Percentiles rank a stretch among this genome's conserved stretches.
phyloP scores from a whole-genome alignment of 2,888 invertebrate species.

The Antheraea assamensis region DNA sequence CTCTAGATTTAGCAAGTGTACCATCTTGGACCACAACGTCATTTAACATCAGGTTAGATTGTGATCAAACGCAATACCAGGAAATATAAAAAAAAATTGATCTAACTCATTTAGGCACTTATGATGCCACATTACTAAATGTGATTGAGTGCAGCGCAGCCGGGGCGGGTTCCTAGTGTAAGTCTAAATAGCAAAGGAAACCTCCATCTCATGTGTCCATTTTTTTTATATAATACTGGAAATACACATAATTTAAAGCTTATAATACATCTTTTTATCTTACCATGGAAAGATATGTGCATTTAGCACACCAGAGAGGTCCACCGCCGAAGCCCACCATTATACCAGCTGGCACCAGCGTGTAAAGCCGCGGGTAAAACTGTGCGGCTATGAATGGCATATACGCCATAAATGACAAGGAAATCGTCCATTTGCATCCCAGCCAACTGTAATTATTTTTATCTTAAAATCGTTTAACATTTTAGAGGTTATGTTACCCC shows the following conservation, averaged over 20 bases:
- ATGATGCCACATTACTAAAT: too few species aligned
- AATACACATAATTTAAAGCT: neutral
- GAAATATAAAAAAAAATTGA: too few species aligned
- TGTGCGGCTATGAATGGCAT: slow-evolving; percentile 95
- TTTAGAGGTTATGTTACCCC: neutral
- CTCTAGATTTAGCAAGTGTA: too few species aligned
- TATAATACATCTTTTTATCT: slow-evolving; percentile 53
- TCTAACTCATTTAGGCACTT: too few species aligned
- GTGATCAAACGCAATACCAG: too few species aligned
- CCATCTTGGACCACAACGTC: too few species aligned
- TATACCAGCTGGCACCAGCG: slow-evolving; percentile 91
- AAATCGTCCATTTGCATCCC: slow-evolving; percentile 95
- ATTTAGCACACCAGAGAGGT: slow-evolving; percentile 97
- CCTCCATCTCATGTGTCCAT: too few species aligned
- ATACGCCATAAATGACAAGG: slow-evolving; percentile 92
- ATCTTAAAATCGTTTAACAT: slow-evolving; percentile 14
- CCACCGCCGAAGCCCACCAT: slow-evolving; percentile 94
- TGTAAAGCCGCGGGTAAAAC: slow-evolving; percentile 92
- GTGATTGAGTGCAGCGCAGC: too few species aligned
- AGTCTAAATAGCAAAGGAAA: too few species aligned
- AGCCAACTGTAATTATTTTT: slow-evolving; percentile 84
- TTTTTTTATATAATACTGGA: neutral
- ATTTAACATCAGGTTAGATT: too few species aligned
- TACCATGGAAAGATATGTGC: slow-evolving; percentile 94
- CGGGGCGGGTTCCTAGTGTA: too few species aligned